Conservation (phyloP, 1,140 invertebrate species). For the Oscheius sp. region DNA sequence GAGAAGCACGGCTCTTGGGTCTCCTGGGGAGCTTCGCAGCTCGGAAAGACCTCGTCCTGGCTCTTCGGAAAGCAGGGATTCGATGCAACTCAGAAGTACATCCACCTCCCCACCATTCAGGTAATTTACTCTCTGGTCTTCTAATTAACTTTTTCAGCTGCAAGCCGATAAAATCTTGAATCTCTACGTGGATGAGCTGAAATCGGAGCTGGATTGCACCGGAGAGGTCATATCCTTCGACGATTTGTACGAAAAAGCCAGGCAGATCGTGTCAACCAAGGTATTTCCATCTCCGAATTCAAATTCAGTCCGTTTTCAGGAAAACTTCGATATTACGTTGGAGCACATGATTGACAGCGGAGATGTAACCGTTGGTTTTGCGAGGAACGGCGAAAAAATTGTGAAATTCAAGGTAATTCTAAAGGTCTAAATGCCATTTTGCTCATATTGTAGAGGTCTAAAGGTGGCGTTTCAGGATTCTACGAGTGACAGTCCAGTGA, state of each 20-base stretch:
- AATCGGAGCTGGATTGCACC: conserved; percentile 50
- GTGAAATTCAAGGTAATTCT: conserved; percentile 52
- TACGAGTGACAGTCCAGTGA: conserved; percentile 44
- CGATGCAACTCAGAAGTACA: conserved; percentile 30
- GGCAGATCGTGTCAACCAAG: conserved; percentile 33
- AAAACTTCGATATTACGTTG: conserved; percentile 53
- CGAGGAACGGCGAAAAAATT: conserved; percentile 50
- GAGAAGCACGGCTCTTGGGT: conserved; percentile 45
- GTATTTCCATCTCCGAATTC: neutral
- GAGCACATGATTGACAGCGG: conserved; percentile 47
- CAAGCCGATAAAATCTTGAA: conserved; percentile 44
- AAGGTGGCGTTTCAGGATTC: conserved; percentile 44
- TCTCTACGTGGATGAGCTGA: conserved; percentile 42
- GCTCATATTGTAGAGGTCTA: neutral
- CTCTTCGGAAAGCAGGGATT: conserved; percentile 19
- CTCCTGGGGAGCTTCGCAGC: conserved; percentile 43
- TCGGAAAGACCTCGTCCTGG: conserved; percentile 31
- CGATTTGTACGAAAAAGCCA: conserved; percentile 43
- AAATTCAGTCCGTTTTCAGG: neutral
- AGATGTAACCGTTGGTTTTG: conserved; percentile 49
- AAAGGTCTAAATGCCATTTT: too few relatives aligned
- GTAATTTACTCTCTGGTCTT: conserved; percentile 7
- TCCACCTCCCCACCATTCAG: conserved; percentile 50
- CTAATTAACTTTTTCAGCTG: conserved; percentile 28
- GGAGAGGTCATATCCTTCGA: conserved; percentile 55